Evolutionary conservation across 2,113 vertebrate genomes (phyloP).

Genomic region (Columba livia): DNA sequence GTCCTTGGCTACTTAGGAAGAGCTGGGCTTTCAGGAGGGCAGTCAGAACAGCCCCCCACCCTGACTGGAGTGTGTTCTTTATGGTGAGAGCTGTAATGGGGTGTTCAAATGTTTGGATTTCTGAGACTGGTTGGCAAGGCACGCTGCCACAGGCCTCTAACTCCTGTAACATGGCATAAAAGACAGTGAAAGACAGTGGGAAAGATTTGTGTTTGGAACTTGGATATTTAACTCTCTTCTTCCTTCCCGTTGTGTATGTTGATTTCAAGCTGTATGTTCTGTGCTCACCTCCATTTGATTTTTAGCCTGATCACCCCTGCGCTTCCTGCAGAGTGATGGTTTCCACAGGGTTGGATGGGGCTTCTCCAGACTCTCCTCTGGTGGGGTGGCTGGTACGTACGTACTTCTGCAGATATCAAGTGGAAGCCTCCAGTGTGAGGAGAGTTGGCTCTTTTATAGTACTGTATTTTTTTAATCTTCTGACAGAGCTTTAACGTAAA

Average conservation of each 20-base stretch:
- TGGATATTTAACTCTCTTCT: neutral
- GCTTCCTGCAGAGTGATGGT: neutral
- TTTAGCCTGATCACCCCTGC: neutral
- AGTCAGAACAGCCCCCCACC: neutral
- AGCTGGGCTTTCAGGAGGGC: neutral
- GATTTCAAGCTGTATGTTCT: neutral
- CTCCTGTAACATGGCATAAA: neutral
- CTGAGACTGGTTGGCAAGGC: neutral
- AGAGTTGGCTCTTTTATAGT: neutral
- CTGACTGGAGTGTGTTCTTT: neutral
- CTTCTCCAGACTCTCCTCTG: neutral
- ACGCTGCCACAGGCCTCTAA: neutral
- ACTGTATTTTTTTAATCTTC: neutral
- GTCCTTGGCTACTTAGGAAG: neutral
- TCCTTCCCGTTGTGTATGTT: neutral
- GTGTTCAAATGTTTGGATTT: neutral
- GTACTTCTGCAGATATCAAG: neutral
- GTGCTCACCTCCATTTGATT: rapidly evolving
- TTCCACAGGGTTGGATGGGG: neutral
- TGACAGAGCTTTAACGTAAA: neutral
- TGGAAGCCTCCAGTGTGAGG: neutral
- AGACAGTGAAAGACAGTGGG: neutral
- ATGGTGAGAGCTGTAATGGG: neutral
- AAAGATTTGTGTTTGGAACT: neutral
- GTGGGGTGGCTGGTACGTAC: neutral